A percentile compares a stretch with the other conserved stretches of the same genome.
These are phyloP conservation scores for Orthosia incerta DNA, from an alignment of 2,888 invertebrate genomes.

Conservation along the genomic window DNA sequence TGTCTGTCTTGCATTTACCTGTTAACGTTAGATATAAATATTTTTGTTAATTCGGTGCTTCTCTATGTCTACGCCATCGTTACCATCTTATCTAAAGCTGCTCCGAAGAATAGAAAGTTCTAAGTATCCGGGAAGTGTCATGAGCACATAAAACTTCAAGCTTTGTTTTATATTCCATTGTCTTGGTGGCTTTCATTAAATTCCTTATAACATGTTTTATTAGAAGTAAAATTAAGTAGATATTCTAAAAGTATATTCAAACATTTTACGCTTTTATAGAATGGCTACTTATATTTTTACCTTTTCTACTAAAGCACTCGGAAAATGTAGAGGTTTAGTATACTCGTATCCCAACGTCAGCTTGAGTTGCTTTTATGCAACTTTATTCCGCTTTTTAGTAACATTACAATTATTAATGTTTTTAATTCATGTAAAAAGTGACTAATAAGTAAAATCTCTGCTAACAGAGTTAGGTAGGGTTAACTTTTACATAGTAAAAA, in stretches of 20 bases:
- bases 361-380: slow-evolving; percentile 15
- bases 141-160: slow-evolving; percentile 42
- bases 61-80: slow-evolving; percentile 3
- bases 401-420: not conserved
- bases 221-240: slow-evolving; percentile 43
- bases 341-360: slow-evolving; percentile 7
- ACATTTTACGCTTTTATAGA: slow-evolving; percentile 27
- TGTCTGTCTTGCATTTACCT: not conserved
- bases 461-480: not conserved
- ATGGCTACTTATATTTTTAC: slow-evolving; percentile 26
- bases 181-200: slow-evolving; percentile 36
- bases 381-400: not conserved
- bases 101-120: slow-evolving; percentile 38
- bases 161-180: slow-evolving; percentile 53
- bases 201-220: slow-evolving; percentile 46
- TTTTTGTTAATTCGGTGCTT: slow-evolving; percentile 26
- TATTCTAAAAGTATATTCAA: slow-evolving; percentile 35
- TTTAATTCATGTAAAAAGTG: not conserved
- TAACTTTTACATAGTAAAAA: slow-evolving; percentile 4
- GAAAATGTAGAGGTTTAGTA: slow-evolving; percentile 7
- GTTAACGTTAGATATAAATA: slow-evolving; percentile 1
- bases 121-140: slow-evolving; percentile 33
- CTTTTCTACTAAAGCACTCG: slow-evolving; percentile 13
- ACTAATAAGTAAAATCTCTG: not conserved
- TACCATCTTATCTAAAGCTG: slow-evolving; percentile 32